These are phyloP conservation scores for Drosophila mimica DNA, from an alignment of 2,888 invertebrate species.

Conservation along the genomic window DNA sequence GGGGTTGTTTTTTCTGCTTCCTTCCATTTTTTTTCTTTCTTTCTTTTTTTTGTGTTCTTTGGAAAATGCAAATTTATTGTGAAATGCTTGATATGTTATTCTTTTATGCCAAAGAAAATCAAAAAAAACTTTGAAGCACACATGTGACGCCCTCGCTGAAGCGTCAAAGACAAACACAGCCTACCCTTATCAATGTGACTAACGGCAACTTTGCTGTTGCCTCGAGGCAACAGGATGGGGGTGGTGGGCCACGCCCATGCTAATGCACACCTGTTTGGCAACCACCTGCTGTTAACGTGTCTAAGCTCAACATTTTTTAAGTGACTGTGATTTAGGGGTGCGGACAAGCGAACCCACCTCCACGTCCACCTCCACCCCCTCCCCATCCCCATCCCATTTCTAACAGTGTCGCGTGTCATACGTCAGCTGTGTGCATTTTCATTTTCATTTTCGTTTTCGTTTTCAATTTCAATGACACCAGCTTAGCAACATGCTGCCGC, in stretches of 20 bases:
- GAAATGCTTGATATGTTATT: constrained; percentile 55
- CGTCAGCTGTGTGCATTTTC: constrained; percentile 79
- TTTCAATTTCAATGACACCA: constrained; percentile 75
- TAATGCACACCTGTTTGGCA: constrained; percentile 64
- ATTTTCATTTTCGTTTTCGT: constrained; percentile 18
- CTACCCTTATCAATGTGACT: constrained; percentile 57
- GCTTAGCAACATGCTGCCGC: constrained; percentile 67
- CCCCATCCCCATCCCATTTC: not conserved
- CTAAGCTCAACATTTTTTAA: constrained; percentile 71
- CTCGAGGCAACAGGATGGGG: constrained; percentile 35
- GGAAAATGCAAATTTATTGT: constrained; percentile 74
- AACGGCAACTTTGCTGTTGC: constrained; percentile 29
- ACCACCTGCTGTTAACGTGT: constrained; percentile 78
- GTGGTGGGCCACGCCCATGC: constrained; percentile 34
- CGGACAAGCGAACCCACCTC: constrained; percentile 5
- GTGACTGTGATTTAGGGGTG: constrained; percentile 76
- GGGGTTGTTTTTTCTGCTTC: not conserved
- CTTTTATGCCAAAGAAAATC: constrained; percentile 18
- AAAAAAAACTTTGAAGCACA: constrained; percentile 54
- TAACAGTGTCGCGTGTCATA: constrained; percentile 63
- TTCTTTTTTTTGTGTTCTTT: not conserved
- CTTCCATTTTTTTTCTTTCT: not conserved
- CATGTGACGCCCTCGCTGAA: constrained; percentile 31
- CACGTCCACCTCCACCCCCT: not conserved
- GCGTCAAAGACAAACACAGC: constrained; percentile 4